Base-by-base conservation (phyloP, 2,797 vertebrate species). In the Dendrocincla fuliginosa region DNA sequence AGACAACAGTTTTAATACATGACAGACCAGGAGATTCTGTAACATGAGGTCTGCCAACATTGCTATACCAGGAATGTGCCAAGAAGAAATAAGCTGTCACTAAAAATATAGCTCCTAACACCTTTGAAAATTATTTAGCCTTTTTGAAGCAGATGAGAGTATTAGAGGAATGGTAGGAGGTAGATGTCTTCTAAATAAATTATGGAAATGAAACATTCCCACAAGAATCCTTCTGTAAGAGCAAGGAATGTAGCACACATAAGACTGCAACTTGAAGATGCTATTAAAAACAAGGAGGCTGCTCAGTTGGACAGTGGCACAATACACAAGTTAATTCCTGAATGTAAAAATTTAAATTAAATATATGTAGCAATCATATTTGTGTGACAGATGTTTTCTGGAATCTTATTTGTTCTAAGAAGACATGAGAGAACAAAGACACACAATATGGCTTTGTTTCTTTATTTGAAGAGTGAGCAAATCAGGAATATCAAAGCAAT, bases 81-180 rank as follows among this genome's bases (percentile, higher is more conserved):
- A 91, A 93, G 87, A 89, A 96, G 74, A 85, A 83, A 91, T 74
- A 95, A 89, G 90, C 70, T 82, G 92, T 84, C 16, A 12, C 95
- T 96, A 95, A 95, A 97, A 94, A 97, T 96, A 96, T 11, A 86
- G 39, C 74, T 93, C 13, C 67, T 70, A 79, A 90, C 83, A 93
- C 74, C 81, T 92, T 56, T 73, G 37, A 69, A 95, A 93, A 93
- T 76, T 92, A 80, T 94, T 96, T 92, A 91, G 78, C 39, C 56
- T 93, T 94, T 96, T 91, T 84, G 68, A 90, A 94, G 55, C 61
- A 94, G 65, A 93, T 89, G 76, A 93, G 33, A 53, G 16, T 81
- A 95, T 93, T 94, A 95, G 49, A 69, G 83, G 83, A 92, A 84
- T 84, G 32, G 87, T 91, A 78, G 89, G 93, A 88, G 88, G 90